These are phyloP conservation scores for Phalacrocorax pelagicus DNA, from an alignment of 2,113 vertebrate species.

Conservation along the genomic window DNA sequence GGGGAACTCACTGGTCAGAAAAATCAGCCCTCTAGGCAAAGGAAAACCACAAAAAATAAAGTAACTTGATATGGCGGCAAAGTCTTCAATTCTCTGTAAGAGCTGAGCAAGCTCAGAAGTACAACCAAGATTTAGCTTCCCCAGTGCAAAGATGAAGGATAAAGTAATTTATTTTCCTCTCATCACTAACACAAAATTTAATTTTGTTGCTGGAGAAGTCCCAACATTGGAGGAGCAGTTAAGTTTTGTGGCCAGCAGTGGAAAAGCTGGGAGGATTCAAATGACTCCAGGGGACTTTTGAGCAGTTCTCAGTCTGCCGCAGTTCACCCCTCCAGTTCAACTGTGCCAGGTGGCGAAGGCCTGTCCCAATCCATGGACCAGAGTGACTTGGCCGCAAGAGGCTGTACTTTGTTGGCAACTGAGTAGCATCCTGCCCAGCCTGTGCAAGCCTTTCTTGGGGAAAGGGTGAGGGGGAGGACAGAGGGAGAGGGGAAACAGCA, in stretches of 20 bases:
- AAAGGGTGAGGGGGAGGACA: background rate
- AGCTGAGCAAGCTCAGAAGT: background rate
- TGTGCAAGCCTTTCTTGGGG: background rate
- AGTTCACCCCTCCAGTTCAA: background rate
- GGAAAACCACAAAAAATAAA: background rate
- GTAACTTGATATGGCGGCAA: background rate
- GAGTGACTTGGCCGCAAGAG: background rate
- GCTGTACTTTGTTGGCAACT: background rate
- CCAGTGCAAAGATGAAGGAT: background rate
- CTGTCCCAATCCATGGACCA: accelerated
- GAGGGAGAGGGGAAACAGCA: background rate
- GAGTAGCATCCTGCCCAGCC: background rate
- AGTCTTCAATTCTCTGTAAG: background rate
- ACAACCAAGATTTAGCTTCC: background rate
- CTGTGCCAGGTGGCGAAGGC: background rate
- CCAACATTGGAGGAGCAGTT: background rate
- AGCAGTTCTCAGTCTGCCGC: background rate
- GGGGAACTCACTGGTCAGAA: background rate
- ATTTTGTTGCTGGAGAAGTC: background rate
- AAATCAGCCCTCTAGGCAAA: background rate
- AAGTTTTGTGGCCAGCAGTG: background rate
- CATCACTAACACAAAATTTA: background rate
- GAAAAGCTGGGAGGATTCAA: background rate
- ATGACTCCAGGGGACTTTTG: background rate
- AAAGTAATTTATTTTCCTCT: background rate